A percentile compares a stretch with the other conserved stretches of the same genome.
Conservation (phyloP, 2,888 invertebrate species). For the Quadroppia sp. region DNA sequence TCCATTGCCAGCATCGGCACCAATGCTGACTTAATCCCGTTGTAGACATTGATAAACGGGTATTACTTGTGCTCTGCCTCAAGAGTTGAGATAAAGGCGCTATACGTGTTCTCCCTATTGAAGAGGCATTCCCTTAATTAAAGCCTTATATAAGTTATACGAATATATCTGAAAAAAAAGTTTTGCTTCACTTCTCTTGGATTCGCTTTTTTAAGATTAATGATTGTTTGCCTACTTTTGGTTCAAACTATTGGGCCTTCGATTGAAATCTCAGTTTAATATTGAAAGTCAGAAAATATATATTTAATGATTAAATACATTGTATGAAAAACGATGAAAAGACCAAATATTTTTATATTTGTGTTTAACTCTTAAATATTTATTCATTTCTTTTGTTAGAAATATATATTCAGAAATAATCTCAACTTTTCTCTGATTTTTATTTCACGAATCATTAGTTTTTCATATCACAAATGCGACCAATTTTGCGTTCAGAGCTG, state of each 20-base stretch:
- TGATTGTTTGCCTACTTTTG: constrained; percentile 24
- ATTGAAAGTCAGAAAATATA: neutral
- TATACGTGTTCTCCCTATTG: constrained; percentile 41
- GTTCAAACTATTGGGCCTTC: neutral
- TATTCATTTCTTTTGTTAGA: constrained; percentile 4
- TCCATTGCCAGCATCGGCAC: constrained; percentile 10
- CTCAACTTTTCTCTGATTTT: constrained; percentile 12
- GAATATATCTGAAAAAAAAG: neutral
- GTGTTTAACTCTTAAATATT: neutral
- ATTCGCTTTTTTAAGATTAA: constrained; percentile 21
- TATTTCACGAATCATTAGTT: constrained; percentile 27
- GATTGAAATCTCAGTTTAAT: neutral
- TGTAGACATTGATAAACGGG: constrained; percentile 38
- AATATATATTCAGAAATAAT: neutral
- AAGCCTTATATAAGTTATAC: constrained; percentile 26
- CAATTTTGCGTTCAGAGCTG: neutral
- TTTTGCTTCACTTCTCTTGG: neutral
- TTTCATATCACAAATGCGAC: constrained; percentile 16
- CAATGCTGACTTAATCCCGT: constrained; percentile 41
- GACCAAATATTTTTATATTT: too few relatives aligned
- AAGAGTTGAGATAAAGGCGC: constrained; percentile 20
- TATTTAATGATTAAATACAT: neutral
- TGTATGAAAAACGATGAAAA: neutral
- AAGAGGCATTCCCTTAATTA: constrained; percentile 42
- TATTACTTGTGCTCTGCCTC: constrained; percentile 24